These are phyloP conservation scores for Dascyllus trimaculatus DNA, from an alignment of 2,113 vertebrate genomes.

Conservation along the genomic window DNA sequence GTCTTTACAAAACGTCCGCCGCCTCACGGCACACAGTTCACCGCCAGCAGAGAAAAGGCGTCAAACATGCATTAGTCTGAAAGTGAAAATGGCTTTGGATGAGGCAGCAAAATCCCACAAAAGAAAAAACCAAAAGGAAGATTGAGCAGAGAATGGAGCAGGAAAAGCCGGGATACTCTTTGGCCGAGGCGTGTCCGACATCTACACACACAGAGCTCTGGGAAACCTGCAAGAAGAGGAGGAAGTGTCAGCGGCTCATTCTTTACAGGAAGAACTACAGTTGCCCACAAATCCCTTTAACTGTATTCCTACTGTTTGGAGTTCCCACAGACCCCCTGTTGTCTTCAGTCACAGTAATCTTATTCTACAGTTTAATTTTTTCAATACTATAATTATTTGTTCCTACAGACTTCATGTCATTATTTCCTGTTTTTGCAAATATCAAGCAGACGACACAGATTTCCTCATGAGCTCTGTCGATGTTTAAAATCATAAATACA, in stretches of 20 bases:
- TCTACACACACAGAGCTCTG: constrained; percentile 82
- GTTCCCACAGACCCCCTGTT: no score
- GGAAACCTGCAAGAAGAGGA: constrained; percentile 70
- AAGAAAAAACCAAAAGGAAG: neutral
- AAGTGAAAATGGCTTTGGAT: constrained; percentile 50
- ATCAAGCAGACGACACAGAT: no score
- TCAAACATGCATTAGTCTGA: constrained; percentile 61
- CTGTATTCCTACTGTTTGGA: no score
- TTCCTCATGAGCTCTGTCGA: no score
- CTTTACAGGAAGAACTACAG: neutral
- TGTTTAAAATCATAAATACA: no score
- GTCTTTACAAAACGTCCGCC: constrained; percentile 43
- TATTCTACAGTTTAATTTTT: no score
- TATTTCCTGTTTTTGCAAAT: no score
- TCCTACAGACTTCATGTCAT: no score
- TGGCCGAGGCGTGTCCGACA: constrained; percentile 33
- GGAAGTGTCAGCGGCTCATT: neutral
- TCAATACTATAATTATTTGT: no score
- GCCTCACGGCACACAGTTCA: constrained; percentile 21
- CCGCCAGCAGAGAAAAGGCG: constrained; percentile 43
- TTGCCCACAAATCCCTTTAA: no score
- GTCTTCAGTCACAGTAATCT: no score
- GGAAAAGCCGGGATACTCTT: constrained; percentile 35
- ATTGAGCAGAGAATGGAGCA: constrained; percentile 19
- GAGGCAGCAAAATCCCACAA: constrained; percentile 35